phyloP scores from a whole-genome alignment of 2,888 invertebrate species.

The Lasioglossum vierecki region DNA sequence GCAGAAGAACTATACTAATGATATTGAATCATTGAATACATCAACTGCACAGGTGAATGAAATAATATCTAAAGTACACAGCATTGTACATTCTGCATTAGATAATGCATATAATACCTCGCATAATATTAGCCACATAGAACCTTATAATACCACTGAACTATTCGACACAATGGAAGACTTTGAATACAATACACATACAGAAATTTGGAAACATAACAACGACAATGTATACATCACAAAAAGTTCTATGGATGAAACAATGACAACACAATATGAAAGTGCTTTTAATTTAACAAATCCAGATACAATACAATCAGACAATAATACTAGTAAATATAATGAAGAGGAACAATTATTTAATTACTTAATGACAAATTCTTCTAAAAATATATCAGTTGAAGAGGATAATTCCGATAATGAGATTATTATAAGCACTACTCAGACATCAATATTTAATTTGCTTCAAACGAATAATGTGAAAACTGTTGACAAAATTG shows the following conservation, averaged over 20 bases:
- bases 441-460: not conserved
- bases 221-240: conserved; percentile 1
- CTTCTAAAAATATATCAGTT: too few species aligned
- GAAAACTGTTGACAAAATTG: not conserved
- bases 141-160: conserved; percentile 26
- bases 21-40: conserved; percentile 50
- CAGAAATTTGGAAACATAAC: conserved; percentile 1
- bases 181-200: conserved; percentile 22
- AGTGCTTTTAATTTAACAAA: not conserved
- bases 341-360: conserved; percentile 12
- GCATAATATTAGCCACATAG: not conserved
- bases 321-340: conserved; percentile 12
- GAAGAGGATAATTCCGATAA: not conserved
- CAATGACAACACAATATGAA: not conserved
- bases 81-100: conserved; percentile 68
- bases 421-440: not conserved
- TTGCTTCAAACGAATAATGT: not conserved
- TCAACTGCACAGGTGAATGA: conserved; percentile 58
- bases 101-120: conserved; percentile 31
- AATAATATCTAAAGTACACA: conserved; percentile 73
- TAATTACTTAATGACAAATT: conserved; percentile 16
- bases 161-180: conserved; percentile 25
- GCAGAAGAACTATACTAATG: conserved; percentile 60
- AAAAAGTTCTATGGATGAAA: not conserved
- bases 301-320: not conserved